These are phyloP conservation scores for Heliothis peltigera DNA, from an alignment of 2,888 invertebrate genomes.

Conservation along the genomic window DNA sequence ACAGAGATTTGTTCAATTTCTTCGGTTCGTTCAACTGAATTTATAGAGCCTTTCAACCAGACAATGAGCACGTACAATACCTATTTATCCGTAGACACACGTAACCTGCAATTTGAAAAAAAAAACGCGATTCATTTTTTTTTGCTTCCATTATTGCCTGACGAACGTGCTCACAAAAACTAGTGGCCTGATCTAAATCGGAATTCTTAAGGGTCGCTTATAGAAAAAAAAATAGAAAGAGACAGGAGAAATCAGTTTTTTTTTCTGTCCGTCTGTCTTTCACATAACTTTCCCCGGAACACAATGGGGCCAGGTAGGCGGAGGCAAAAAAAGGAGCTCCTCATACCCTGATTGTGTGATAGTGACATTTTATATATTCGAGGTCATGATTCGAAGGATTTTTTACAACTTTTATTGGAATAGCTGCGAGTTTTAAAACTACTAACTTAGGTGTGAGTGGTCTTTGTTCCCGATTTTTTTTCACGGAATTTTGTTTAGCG, in stretches of 20 bases:
- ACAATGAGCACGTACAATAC: constrained; percentile 72
- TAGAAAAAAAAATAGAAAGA: constrained; percentile 74
- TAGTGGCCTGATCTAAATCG: constrained; percentile 80
- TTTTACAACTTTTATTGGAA: constrained; percentile 48
- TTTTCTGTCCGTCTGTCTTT: constrained; percentile 78
- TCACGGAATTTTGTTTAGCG: constrained; percentile 38
- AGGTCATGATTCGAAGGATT: constrained; percentile 73
- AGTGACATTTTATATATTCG: constrained; percentile 83
- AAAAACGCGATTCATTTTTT: constrained; percentile 74
- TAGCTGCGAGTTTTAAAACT: constrained; percentile 50
- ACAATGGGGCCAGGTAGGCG: constrained; percentile 85
- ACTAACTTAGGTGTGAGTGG: constrained; percentile 43
- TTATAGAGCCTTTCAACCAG: constrained; percentile 65
- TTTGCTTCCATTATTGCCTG: constrained; percentile 63
- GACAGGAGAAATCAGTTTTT: constrained; percentile 81
- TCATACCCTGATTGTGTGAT: constrained; percentile 77
- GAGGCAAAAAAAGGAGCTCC: constrained; percentile 74
- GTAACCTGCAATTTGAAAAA: constrained; percentile 79
- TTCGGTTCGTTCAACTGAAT: constrained; percentile 45
- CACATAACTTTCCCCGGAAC: constrained; percentile 85
- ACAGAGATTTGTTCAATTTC: constrained; percentile 64
- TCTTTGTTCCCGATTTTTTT: constrained; percentile 50
- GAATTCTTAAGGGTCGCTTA: constrained; percentile 78
- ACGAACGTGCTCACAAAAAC: constrained; percentile 80
- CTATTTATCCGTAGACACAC: constrained; percentile 75